Evolutionary conservation across 2,888 invertebrate genomes (phyloP).

Genomic region (Danaus chrysippus): DNA sequence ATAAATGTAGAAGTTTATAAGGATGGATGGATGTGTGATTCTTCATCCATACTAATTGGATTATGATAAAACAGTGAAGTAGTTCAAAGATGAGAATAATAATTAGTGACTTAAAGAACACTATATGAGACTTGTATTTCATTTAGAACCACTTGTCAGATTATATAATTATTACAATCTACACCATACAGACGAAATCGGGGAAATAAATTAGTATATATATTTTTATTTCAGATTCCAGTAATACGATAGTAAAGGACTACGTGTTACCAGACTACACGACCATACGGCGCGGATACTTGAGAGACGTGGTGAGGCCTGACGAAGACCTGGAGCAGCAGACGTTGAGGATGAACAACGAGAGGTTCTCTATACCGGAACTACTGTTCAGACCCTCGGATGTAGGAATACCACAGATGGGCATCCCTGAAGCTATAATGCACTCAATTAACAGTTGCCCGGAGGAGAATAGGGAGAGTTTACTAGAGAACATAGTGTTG

Average conservation of each 20-base stretch:
- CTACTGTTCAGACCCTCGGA: slow-evolving; percentile 96
- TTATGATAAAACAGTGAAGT: no score
- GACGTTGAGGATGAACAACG: slow-evolving; percentile 92
- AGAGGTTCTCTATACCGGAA: slow-evolving; percentile 97
- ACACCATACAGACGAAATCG: no score
- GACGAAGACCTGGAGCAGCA: slow-evolving; percentile 82
- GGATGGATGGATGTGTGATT: no score
- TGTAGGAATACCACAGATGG: slow-evolving; percentile 94
- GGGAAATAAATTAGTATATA: not conserved
- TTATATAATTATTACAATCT: no score
- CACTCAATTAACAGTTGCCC: slow-evolving; percentile 87
- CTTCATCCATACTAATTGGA: no score
- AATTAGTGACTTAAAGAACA: no score
- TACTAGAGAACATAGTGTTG: slow-evolving; percentile 90
- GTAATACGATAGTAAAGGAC: slow-evolving; percentile 88
- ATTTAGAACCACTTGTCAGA: no score
- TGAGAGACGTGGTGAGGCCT: slow-evolving; percentile 58
- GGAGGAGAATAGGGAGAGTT: slow-evolving; percentile 84
- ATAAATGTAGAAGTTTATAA: no score
- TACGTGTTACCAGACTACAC: slow-evolving; percentile 98
- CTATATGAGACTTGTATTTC: no score
- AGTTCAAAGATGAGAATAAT: no score
- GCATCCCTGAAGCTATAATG: slow-evolving; percentile 93
- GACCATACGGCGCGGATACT: slow-evolving; percentile 88
- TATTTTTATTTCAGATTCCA: slow-evolving; percentile 58